Base-by-base conservation (phyloP, 2,888 invertebrate species). In the Mythimna vitellina region DNA sequence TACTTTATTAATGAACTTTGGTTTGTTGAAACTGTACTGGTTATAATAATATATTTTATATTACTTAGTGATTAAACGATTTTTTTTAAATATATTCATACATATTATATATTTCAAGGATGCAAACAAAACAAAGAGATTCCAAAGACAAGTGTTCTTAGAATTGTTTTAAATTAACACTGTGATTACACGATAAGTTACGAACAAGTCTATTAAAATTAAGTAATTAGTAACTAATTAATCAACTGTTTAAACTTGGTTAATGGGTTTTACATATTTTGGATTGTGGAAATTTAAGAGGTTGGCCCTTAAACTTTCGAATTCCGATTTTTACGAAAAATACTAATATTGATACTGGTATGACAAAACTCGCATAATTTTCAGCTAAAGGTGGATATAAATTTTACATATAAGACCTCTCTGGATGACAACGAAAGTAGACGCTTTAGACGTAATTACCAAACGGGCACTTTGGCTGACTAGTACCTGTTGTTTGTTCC, bases 131-230 rank as follows among this genome's bases (percentile, higher is more conserved):
- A 57, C 20, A 49, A 3, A 12, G 7, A 56, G 25, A 54, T 62
- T 56, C 29, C 53, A 57, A 7, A 62, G 25, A 20, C 61, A n/a
- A n/a, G 53, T 38, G 58, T 65, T 70, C 35, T 7, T 51, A 51
- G 38, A 5, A 65, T 57, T 29, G 25, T 76, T 60, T 70, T 57
- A 56, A 67, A 76, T 67, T 62, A 67, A 56, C 57, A 63, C 61
- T 38, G 49, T 65, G 25, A 75, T 75, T 63, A 65, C 25, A 60
- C n/a, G 25, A 79, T 71, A 76, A 51, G 70, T 29, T 53, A 53
- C 74, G 54, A 63, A 61, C 46, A 57, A 68, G 20, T 49, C 14
- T 46, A 46, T 65, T 67, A 61, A 35, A 57, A 65, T 17, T 20
- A 14, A 73, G 5, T 58, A 49, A 65, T 69, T 74, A 64, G 42